A percentile compares a stretch with the other conserved stretches of the same genome.
Conservation (phyloP, 2,113 vertebrate species). For the Benitochromis conjunctus region DNA sequence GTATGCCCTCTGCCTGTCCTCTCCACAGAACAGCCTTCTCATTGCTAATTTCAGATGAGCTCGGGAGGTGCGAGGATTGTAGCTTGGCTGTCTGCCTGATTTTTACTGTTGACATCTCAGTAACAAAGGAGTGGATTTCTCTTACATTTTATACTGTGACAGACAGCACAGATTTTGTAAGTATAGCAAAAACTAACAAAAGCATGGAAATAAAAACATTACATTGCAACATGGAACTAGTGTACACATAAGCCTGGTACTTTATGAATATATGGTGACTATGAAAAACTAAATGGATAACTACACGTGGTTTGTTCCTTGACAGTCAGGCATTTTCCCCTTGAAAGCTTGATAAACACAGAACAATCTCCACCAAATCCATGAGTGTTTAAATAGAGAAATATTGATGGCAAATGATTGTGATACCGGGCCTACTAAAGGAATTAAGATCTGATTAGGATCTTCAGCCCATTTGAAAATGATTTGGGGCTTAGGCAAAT, state of each 20-base stretch:
- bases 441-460: not conserved
- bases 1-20: constrained; percentile 39
- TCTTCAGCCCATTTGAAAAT: not conserved
- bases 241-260: not conserved
- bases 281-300: not conserved
- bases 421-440: not conserved
- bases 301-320: not conserved
- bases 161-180: not conserved
- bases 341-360: not conserved
- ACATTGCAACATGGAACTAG: not conserved
- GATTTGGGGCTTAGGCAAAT: not conserved
- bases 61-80: constrained; percentile 1
- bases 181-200: not conserved
- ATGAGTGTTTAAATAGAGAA: not conserved
- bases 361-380: not conserved
- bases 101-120: constrained; percentile 33
- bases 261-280: not conserved
- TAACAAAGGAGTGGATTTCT: constrained; percentile 29
- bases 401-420: not conserved
- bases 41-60: constrained; percentile 25
- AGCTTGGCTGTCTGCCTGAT: constrained; percentile 37
- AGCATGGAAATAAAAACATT: not conserved
- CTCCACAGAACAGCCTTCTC: constrained; percentile 3
- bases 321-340: not conserved
- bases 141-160: not conserved